phyloP scores from a whole-genome alignment of 2,888 invertebrate species.

The Pandemis corylana region DNA sequence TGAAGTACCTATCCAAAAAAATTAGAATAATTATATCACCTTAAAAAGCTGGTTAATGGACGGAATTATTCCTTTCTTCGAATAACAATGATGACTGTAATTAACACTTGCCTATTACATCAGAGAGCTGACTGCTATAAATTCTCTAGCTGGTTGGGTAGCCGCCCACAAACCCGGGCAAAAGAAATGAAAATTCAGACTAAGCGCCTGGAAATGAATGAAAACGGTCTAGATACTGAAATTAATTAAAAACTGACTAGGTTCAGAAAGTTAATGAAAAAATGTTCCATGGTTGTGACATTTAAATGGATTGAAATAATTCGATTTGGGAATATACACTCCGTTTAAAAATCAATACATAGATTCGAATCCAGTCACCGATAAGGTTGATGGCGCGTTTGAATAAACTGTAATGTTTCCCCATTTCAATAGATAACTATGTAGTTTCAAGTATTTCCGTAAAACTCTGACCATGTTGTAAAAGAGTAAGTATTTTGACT shows the following conservation, averaged over 20 bases:
- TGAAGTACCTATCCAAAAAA: constrained; percentile 15
- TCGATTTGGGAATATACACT: background rate
- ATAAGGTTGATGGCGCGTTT: no score
- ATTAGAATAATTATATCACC: constrained; percentile 10
- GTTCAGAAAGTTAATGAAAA: background rate
- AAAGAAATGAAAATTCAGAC: constrained; percentile 5
- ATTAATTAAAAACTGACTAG: constrained; percentile 4
- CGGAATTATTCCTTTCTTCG: constrained; percentile 27
- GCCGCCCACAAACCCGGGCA: background rate
- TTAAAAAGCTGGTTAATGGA: constrained; percentile 19
- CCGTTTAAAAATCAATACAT: background rate
- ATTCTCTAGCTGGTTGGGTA: constrained; percentile 3
- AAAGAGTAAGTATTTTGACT: no score
- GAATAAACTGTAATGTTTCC: no score
- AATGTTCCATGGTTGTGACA: background rate
- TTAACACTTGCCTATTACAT: constrained; percentile 43
- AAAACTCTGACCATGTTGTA: no score
- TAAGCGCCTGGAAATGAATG: constrained; percentile 7
- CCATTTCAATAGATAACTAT: no score
- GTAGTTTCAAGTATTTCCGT: no score
- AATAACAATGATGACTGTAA: constrained; percentile 41
- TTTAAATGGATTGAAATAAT: background rate
- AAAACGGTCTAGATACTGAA: constrained; percentile 5
- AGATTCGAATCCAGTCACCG: no score
- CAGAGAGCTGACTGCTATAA: constrained; percentile 14